These are phyloP conservation scores for Pterophyllum scalare DNA, from an alignment of 2,113 vertebrate genomes.

Conservation along the genomic window DNA sequence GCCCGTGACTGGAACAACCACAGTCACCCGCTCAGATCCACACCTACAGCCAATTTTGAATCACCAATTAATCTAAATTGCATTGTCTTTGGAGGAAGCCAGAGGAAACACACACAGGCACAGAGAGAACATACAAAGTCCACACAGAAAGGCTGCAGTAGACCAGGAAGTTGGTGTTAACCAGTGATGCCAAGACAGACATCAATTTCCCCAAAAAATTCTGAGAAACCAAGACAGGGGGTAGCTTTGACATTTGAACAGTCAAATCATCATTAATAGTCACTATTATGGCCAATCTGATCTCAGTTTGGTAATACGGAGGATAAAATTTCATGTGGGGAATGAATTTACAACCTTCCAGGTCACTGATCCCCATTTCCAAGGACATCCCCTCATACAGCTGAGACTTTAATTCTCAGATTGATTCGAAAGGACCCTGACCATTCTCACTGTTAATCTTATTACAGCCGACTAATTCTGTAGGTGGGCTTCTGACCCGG, in stretches of 20 bases:
- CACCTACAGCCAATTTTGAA: neutral
- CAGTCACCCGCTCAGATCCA: too few species aligned
- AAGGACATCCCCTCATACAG: conserved; percentile 19
- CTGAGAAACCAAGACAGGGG: neutral
- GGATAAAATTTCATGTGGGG: neutral
- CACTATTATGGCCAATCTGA: conserved; percentile 13
- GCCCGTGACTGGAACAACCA: neutral
- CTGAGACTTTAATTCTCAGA: conserved; percentile 1
- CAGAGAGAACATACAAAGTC: neutral
- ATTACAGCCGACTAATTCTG: conserved; percentile 4
- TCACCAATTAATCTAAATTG: neutral
- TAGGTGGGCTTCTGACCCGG: conserved; percentile 20
- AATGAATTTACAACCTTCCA: neutral
- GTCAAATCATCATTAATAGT: conserved; percentile 37
- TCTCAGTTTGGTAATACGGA: neutral
- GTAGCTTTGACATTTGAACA: conserved; percentile 48
- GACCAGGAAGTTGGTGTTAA: neutral
- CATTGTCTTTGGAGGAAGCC: neutral
- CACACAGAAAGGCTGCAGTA: neutral
- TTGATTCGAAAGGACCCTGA: neutral
- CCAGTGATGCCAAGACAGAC: neutral
- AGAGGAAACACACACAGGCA: neutral
- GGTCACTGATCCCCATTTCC: conserved; percentile 8
- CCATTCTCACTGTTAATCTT: conserved; percentile 28
- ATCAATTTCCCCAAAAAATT: neutral